Evolutionary conservation across 2,888 invertebrate species (phyloP).

Genomic region (Nomada flava): DNA sequence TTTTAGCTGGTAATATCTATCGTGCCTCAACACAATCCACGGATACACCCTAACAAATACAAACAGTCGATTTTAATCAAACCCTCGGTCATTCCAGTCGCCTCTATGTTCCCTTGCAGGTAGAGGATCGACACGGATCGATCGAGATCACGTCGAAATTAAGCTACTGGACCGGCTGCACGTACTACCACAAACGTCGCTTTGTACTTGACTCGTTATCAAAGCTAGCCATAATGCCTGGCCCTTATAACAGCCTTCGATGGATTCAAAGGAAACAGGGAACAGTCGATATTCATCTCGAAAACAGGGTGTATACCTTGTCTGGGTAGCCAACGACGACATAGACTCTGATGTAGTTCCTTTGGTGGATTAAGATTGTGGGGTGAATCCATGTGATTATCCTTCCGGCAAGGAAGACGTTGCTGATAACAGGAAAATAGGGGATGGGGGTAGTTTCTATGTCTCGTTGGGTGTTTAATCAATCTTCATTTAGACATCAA

Average conservation of each 20-base stretch:
- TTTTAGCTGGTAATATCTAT: neutral
- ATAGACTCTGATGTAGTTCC: conserved; percentile 9
- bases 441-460: neutral
- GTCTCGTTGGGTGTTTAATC: too few relatives aligned
- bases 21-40: neutral
- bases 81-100: conserved; percentile 16
- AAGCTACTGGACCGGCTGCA: conserved; percentile 35
- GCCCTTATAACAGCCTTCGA: conserved; percentile 25
- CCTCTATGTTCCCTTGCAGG: conserved; percentile 17
- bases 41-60: neutral
- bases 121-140: conserved; percentile 15
- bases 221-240: conserved; percentile 35
- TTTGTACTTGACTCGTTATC: conserved; percentile 49
- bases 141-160: conserved; percentile 40
- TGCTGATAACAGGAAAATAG: neutral
- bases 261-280: conserved; percentile 59
- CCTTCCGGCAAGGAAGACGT: conserved; percentile 28
- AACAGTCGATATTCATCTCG: conserved; percentile 43
- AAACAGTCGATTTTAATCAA: conserved; percentile 38
- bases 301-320: conserved; percentile 11
- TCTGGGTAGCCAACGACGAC: neutral
- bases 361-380: neutral
- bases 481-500: too few relatives aligned
- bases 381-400: conserved; percentile 55
- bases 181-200: conserved; percentile 30